Base-by-base conservation (phyloP, 2,888 invertebrate species). In the Sphinx pinastri region DNA sequence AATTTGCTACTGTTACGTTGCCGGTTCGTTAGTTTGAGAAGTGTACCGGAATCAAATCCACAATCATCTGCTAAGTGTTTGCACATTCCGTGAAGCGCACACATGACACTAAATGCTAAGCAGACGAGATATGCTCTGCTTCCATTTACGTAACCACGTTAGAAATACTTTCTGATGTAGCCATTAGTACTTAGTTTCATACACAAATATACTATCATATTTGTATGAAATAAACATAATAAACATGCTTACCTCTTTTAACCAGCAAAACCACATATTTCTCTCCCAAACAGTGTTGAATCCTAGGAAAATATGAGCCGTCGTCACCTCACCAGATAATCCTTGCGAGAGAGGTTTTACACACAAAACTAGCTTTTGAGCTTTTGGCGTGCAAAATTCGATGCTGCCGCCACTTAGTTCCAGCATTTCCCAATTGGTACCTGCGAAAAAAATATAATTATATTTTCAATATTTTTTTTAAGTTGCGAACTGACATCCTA, bases 241-340 rank as follows among this genome's bases (percentile, higher is more conserved):
- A 16, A 14, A 16, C 68, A 60, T 71, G 71, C 54, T 80, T 87
- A 96, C 96, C 94, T 95, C 94, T 85, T 94, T 94, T 11, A 96
- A 85, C 96, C 96, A 96, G 76, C 89, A 89, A 74, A 94, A 94
- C 96, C 96, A 96, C 81, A 96, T 91, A 77, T 96, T 95, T 77
- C 96, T 91, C 81, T 96, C 96, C 95, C 96, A 96, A 73, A 95
- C 91, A 59, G 95, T 95, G 76, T 94, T 95, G 85, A 96, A 96
- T 68, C 96, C 96, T 2, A 96, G 92, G 81, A 96, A 96, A 63
- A 96, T 88, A 78, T 95, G 95, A 79, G 94, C 93, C 73, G 85
- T 79, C 58, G 81, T 83, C 71, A 83, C 83, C 71, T 91, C 92
- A 71, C 87, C 84, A 12, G 80, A 77, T 54, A 63, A 8, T 49